Evolutionary conservation across 2,797 vertebrate genomes (phyloP), one percentile per base, ranked within the genome.

Genomic region (Gambusia yucatana): DNA sequence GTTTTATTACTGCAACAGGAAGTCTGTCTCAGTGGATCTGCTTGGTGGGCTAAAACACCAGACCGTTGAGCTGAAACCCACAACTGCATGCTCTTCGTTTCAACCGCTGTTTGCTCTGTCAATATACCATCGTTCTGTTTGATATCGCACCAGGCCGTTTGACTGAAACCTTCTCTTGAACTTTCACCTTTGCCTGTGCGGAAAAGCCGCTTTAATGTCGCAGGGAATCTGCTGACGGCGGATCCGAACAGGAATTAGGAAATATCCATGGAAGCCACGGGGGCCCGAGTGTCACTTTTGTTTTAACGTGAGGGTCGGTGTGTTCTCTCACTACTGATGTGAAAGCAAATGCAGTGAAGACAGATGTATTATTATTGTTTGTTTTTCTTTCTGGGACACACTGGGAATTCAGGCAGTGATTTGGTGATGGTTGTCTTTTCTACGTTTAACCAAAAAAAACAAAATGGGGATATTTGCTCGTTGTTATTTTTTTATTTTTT

Each of bases 211-310:
- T 33, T 44, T n/a, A 69, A 72, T 75, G 46, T n/a, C 16, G 50
- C 3, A 70, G 48, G 36, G 52, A 90, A 91, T 90, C 50, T 84
- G 87, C 90, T 91, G 88, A 88, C 79, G 11, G 52, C 13, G 78
- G 65, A 72, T 57, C 30, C n/a, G 55, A 75, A 20, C 88, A 88
- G 89, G 89, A 92, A 94, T 82, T 59, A 79, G 89, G 87, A 94
- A 90, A 80, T 77, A 39, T 82, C 77, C 87, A 76, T 43, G 46
- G 65, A 59, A 22, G 52, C 39, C 52, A 8, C 2, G 0, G 44
- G 13, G 9, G 39, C 67, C 57, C 20, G 14, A 86, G 72, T 28
- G 76, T 5, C 4, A 13, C 13, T 55, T 7, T 43, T 43, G 50
- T 28, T 28, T 25, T 8, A 74, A 43, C 22, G 2, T 10, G 11